A percentile compares a stretch with the other conserved stretches of the same genome.
phyloP scores from a whole-genome alignment of 2,797 vertebrate species.

The Huso huso region DNA sequence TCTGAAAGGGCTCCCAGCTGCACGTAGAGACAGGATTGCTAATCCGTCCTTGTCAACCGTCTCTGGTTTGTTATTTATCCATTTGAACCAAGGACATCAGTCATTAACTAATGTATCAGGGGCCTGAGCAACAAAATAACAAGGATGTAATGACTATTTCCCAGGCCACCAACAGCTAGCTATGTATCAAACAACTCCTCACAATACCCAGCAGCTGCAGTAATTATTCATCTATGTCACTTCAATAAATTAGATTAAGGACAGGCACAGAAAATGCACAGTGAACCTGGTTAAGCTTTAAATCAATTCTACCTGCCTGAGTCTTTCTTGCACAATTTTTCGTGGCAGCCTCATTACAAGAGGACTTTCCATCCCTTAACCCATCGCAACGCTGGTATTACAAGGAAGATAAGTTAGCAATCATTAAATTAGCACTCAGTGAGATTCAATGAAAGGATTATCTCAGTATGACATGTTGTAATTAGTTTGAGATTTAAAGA shows the following conservation, averaged over 20 bases:
- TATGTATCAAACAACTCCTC: constrained; percentile 5
- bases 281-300: not conserved
- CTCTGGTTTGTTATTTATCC: constrained; percentile 40
- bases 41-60: constrained; percentile 43
- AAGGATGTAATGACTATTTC: constrained; percentile 27
- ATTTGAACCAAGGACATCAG: constrained; percentile 40
- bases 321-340: too few species aligned
- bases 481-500: too few species aligned
- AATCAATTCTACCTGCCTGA: not conserved
- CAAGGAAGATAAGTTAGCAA: too few species aligned
- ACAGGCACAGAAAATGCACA: not conserved
- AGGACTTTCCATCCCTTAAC: too few species aligned
- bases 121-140: constrained; percentile 31
- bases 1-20: constrained; percentile 30
- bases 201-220: not conserved
- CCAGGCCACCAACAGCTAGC: constrained; percentile 9
- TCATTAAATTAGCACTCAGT: too few species aligned
- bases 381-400: too few species aligned
- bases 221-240: not conserved
- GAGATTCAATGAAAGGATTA: too few species aligned
- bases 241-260: constrained; percentile 2
- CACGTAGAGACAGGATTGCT: constrained; percentile 28
- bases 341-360: too few species aligned
- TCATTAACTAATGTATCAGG: constrained; percentile 31
- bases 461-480: too few species aligned